Evolutionary conservation across 2,113 vertebrate species (phyloP), one percentile per base, ranked within the genome.

Genomic region (Ploceus nigricollis): DNA sequence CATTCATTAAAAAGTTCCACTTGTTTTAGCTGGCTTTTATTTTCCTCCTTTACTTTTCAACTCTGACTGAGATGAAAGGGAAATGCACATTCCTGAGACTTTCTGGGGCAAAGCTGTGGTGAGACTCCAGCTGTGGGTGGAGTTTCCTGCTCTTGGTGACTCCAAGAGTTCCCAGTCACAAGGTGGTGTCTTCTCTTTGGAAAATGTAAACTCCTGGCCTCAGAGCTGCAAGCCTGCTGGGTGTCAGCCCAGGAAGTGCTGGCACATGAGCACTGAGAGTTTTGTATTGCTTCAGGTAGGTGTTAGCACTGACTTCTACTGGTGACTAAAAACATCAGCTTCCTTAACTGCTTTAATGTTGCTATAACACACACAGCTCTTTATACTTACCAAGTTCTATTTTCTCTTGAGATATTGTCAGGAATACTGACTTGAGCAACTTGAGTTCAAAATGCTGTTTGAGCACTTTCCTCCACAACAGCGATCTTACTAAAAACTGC

Each of bases 161-260:
- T 73, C 2, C 10, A 27, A 39, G 44, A 30, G 21, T 35, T 44
- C 7, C 17, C 17, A 31, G 48, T 66, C 39, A 15, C 10, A 14
- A 47, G 30, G 13, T 18, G 4, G 6, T 35, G 24, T 48, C 17
- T 65, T 31, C 23, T 66, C 4, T 37, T 30, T 50, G 45, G 25
- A 45, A 79, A 66, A 45, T 9, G 22, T 39, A 4, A 82, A 25
- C 5, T 40, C 7, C 4, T 25, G 17, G 35, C 37, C 22, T 54
- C 19, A 27, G 54, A 54, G 39, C 57, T 69, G 23, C 44, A 61
- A 47, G 15, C 10, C 44, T 27, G 39, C 31, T 33, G 0, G 0
- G 3, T 25, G 42, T 25, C n/a, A 66, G 53, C 71, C 33, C 17
- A 4, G 5, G 15, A 6, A 80, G 33, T 25, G 40, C 54, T 51